These are phyloP conservation scores for Spodoptera picta DNA, from an alignment of 2,888 invertebrate species.

Conservation along the genomic window DNA sequence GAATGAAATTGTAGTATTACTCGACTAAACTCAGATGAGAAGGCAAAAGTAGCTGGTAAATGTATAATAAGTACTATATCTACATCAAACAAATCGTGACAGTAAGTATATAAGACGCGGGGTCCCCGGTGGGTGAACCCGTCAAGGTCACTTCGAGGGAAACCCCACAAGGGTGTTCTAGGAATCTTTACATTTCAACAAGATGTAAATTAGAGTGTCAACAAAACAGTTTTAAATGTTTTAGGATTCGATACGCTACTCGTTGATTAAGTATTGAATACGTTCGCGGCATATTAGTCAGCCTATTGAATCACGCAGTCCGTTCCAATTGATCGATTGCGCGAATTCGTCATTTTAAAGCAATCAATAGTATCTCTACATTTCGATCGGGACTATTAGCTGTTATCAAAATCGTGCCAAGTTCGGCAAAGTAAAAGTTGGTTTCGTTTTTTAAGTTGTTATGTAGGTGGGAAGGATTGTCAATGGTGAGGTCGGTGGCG, in stretches of 20 bases:
- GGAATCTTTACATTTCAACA: slow-evolving; percentile 67
- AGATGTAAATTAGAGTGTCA: slow-evolving; percentile 55
- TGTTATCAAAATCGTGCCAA: slow-evolving; percentile 35
- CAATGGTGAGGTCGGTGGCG: slow-evolving; percentile 64
- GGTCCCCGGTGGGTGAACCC: slow-evolving; percentile 74
- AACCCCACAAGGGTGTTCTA: slow-evolving; percentile 71
- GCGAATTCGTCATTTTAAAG: slow-evolving; percentile 41
- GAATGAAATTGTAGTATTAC: slow-evolving; percentile 59
- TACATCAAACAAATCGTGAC: slow-evolving; percentile 64
- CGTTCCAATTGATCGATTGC: slow-evolving; percentile 43
- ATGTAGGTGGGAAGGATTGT: slow-evolving; percentile 49
- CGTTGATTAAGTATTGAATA: slow-evolving; percentile 30
- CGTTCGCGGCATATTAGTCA: slow-evolving; percentile 28
- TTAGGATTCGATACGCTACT: slow-evolving; percentile 20
- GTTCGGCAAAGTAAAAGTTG: slow-evolving; percentile 41
- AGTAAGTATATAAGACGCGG: slow-evolving; percentile 74
- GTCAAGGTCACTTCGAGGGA: slow-evolving; percentile 76
- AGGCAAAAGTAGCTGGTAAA: slow-evolving; percentile 45
- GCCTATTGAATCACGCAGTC: slow-evolving; percentile 34
- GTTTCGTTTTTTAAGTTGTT: slow-evolving; percentile 47
- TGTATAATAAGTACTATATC: slow-evolving; percentile 46
- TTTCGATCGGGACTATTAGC: slow-evolving; percentile 21
- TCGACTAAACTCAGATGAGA: slow-evolving; percentile 51
- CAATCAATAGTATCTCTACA: slow-evolving; percentile 35
- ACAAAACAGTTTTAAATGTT: slow-evolving; percentile 30